Base-by-base conservation (phyloP, 1,140 invertebrate species). In the Macrobrachium rosenbergii region DNA sequence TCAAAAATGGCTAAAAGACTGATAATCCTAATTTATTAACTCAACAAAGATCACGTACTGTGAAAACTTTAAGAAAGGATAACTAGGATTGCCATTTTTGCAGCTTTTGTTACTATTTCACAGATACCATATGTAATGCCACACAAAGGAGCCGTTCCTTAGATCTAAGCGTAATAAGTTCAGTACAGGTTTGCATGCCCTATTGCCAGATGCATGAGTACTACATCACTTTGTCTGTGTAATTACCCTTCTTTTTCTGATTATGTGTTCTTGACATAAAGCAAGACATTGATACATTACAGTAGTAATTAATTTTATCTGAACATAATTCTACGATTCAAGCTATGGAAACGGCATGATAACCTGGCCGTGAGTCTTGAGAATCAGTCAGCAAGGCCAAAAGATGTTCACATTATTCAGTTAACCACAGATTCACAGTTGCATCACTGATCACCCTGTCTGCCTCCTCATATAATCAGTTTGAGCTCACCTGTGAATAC, bases 201-300 rank as follows among this genome's bases (percentile, higher is more conserved):
- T n/a, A n/a, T n/a, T n/a, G n/a, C n/a, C n/a, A n/a, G n/a, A n/a
- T n/a, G n/a, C n/a, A n/a, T n/a, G n/a, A n/a, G n/a, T n/a, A n/a
- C n/a, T n/a, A n/a, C n/a, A n/a, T n/a, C n/a, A n/a, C n/a, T n/a
- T n/a, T n/a, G n/a, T n/a, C n/a, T n/a, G n/a, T n/a, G n/a, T n/a
- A n/a, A n/a, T n/a, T n/a, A n/a, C 45, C 45, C 45, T 10, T 52
- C 10, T 52, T n/a, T n/a, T n/a, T 76, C 73, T 76, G 73, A 43
- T 76, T 76, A n/a, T n/a, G 73, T 76, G 73, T 76, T 76, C 73
- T 76, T 43, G 73, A 76, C 37, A 76, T 73, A 23, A 76, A 76
- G 43, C 73, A 76, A 76, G 73, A 43, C 73, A 76, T 79, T 12
- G 77, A n/a, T 19, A 79, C n/a, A 79, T 79, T 79, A 79, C 43